Base-by-base conservation (phyloP, 1,140 invertebrate genomes). In the Leptinotarsa defecta region DNA sequence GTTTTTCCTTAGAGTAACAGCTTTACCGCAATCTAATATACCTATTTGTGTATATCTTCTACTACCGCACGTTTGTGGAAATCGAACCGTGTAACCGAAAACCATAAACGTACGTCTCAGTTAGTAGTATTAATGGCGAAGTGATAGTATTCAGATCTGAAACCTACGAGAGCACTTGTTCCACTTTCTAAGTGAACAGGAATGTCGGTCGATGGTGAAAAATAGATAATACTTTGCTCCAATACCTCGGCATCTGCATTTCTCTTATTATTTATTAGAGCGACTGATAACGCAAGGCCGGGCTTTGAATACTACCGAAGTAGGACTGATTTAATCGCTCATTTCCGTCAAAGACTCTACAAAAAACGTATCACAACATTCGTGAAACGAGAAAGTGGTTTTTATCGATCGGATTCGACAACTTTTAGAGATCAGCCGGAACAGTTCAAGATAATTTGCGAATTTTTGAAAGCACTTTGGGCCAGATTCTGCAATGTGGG, bases 261-360 rank as follows among this genome's bases (percentile, higher is more conserved):
- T 78, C 70, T 74, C 68, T 72, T 76, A 68, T 63, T 67, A 74
- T 70, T 77, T 72, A 72, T 72, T 62, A 48, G 70, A 62, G 52
- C 70, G 57, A 43, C 43, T 72, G 70, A 62, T 72, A 71, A 71
- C 57, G 57, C 49, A 69, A 69, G 68, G 68, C 68, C 68, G 48
- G 68, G 13, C 27, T 43, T 69, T 27, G 5, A 65, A 49, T 63
- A 65, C 61, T 65, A 77, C 57, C 72, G 69, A 79, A 83, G 77
- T 82, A 75, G 74, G 49, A 79, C 81, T 84, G 82, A 83, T 19
- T 20, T 19, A 43, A 48, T 34, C 68, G 43, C 13, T 48, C 17
- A n/a, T 69, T 48, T 43, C 24, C 24, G 27, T 57, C 52, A 2
- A 34, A 57, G 52, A 57, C 52, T 57, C n/a, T 8, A 57, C 52